A percentile compares a stretch with the other conserved stretches of the same genome.
Evolutionary conservation across 2,797 vertebrate species (phyloP).

Genomic region (Pantherophis alleghaniensis): DNA sequence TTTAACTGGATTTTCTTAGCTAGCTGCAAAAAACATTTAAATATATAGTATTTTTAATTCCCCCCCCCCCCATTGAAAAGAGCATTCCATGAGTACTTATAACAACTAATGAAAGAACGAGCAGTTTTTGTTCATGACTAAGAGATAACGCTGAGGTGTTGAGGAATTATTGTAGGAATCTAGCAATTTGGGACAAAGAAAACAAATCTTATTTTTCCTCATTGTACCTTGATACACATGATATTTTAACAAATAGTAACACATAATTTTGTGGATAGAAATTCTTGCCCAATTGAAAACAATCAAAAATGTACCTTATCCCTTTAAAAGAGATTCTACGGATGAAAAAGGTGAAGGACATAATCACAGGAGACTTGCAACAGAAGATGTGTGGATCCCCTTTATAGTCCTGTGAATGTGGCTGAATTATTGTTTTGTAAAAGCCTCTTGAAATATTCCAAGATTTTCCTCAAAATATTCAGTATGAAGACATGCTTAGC

Average conservation of each 20-base stretch:
- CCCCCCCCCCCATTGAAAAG: background rate
- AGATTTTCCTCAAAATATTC: background rate
- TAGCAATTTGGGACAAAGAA: background rate
- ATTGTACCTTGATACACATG: background rate
- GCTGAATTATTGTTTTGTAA: background rate
- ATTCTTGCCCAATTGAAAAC: background rate
- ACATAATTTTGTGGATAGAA: background rate
- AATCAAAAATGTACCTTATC: background rate
- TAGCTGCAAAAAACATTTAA: background rate
- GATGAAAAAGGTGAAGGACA: background rate
- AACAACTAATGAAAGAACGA: background rate
- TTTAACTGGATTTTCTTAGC: background rate
- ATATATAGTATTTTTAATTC: background rate
- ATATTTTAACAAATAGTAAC: background rate
- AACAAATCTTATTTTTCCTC: background rate
- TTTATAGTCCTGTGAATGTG: background rate
- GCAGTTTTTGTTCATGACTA: background rate
- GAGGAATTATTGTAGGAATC: background rate
- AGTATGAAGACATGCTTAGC: background rate
- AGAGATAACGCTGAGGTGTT: background rate
- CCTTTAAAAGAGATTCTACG: background rate
- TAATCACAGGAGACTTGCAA: background rate
- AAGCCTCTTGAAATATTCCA: background rate
- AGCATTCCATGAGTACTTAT: background rate
- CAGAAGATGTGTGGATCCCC: background rate